phyloP scores from a whole-genome alignment of 2,113 vertebrate species.

The Erpornis zantholeuca region DNA sequence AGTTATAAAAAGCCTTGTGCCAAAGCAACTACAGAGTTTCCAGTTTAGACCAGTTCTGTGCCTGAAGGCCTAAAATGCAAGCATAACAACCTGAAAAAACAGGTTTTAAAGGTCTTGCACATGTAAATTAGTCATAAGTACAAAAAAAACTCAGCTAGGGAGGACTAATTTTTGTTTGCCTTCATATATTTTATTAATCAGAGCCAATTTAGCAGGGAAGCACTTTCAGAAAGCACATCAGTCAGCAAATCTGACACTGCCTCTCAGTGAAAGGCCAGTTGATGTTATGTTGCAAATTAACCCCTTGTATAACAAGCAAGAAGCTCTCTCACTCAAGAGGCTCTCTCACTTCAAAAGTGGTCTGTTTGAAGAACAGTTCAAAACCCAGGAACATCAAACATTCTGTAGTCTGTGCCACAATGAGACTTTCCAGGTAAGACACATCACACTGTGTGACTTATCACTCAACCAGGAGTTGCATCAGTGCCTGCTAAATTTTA shows the following conservation, averaged over 20 bases:
- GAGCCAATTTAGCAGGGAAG: background rate
- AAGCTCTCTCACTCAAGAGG: background rate
- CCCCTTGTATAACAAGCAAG: background rate
- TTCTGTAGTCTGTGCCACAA: background rate
- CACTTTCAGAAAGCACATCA: background rate
- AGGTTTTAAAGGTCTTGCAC: background rate
- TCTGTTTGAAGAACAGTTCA: background rate
- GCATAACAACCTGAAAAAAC: background rate
- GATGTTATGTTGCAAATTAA: background rate
- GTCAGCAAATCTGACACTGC: background rate
- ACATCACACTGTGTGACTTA: background rate
- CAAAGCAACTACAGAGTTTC: background rate
- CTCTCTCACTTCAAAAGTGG: background rate
- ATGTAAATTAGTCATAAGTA: background rate
- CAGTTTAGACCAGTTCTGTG: background rate
- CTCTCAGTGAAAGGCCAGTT: background rate
- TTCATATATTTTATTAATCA: constrained; percentile 2
- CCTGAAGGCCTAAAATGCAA: background rate
- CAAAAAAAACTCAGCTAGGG: background rate
- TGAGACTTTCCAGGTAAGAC: background rate
- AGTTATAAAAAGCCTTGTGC: background rate
- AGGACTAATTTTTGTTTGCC: background rate
- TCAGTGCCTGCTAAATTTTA: background rate
- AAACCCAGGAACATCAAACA: background rate
- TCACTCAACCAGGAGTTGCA: background rate